Percentiles rank a stretch among this genome's conserved stretches.
Evolutionary conservation across 2,888 invertebrate genomes (phyloP).

Genomic region (Strigamia crassipes): DNA sequence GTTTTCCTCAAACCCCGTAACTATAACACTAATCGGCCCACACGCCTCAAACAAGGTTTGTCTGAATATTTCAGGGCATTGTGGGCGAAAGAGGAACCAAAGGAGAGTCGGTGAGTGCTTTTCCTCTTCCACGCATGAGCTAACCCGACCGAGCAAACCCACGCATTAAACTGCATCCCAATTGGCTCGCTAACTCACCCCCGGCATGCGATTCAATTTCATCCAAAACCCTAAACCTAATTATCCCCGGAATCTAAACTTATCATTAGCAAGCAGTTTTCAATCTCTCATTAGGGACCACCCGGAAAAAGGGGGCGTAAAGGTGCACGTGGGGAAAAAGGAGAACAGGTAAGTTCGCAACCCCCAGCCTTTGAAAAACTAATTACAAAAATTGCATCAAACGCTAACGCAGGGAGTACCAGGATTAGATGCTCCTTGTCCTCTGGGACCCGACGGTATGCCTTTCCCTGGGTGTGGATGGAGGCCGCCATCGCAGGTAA

Average conservation of each 20-base stretch:
- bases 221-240: not conserved
- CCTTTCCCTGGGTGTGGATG: conserved; percentile 95
- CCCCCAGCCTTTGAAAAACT: too few relatives aligned
- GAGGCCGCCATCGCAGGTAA: conserved; percentile 68
- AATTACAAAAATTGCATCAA: too few relatives aligned
- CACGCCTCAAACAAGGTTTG: not conserved
- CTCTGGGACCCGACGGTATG: conserved; percentile 91
- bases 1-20: not conserved
- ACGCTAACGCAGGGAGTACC: conserved; percentile 76
- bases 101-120: conserved; percentile 76
- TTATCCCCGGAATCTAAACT: not conserved
- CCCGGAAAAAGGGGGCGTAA: conserved; percentile 87
- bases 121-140: conserved; percentile 23
- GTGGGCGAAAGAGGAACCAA: conserved; percentile 87
- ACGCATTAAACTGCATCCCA: too few relatives aligned
- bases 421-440: conserved; percentile 98
- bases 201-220: not conserved
- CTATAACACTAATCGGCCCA: not conserved
- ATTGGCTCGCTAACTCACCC: not conserved
- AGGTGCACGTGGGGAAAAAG: conserved; percentile 90
- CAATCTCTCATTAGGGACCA: conserved; percentile 69
- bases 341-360: conserved; percentile 77
- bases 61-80: conserved; percentile 71
- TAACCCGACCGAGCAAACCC: conserved; percentile 1
- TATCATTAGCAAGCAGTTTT: conserved; percentile 10